Percentiles rank a stretch among this genome's conserved stretches.
These are phyloP conservation scores for Eutolmus rufibarbis DNA, from an alignment of 2,888 invertebrate species.

Conservation along the genomic window DNA sequence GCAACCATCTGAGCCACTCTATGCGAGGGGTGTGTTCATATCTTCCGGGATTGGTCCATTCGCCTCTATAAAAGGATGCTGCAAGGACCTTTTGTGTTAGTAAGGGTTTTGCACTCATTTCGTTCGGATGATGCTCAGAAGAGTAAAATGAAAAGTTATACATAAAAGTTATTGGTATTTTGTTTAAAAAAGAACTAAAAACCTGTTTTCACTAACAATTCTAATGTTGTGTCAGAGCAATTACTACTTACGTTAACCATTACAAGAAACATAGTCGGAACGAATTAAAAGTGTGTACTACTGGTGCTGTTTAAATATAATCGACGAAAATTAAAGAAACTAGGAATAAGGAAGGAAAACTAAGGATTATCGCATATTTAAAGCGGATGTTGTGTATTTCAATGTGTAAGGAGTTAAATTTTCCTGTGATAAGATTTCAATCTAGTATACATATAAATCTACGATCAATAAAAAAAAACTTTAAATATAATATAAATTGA, in stretches of 20 bases:
- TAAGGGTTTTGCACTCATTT: not conserved
- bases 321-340: not conserved
- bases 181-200: not conserved
- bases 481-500: too few species aligned
- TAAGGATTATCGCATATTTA: not conserved
- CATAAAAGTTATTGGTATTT: too few species aligned
- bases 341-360: too few species aligned
- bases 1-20: not conserved
- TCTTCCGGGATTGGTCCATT: not conserved
- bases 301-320: not conserved
- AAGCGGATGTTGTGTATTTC: not conserved
- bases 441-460: too few species aligned
- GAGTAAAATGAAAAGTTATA: not conserved
- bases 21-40: not conserved
- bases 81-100: not conserved
- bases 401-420: not conserved
- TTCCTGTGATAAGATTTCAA: not conserved
- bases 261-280: not conserved
- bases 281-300: not conserved
- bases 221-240: not conserved
- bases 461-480: too few species aligned
- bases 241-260: not conserved
- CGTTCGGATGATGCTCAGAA: not conserved
- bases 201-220: not conserved
- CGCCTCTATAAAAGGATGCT: slow-evolving; percentile 30